Conservation (phyloP, 2,888 invertebrate genomes). For the Boloria selene region DNA sequence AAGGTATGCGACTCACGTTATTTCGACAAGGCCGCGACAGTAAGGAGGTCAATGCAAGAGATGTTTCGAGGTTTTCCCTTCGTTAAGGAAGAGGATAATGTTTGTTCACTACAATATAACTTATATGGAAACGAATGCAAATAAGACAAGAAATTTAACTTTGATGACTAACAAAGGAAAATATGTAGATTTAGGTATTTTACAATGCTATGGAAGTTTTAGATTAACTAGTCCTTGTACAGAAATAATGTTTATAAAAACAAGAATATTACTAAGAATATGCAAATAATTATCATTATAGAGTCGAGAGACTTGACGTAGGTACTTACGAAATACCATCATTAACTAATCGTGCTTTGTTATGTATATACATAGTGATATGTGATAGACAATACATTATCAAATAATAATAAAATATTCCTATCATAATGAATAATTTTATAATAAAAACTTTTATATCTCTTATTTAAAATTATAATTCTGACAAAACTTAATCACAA, state of each 20-base stretch:
- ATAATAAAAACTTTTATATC: background rate
- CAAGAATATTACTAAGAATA: too few species aligned
- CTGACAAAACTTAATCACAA: conserved; percentile 9
- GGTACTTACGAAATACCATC: too few species aligned
- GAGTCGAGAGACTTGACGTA: too few species aligned
- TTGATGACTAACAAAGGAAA: background rate
- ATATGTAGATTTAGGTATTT: background rate
- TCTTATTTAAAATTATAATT: background rate
- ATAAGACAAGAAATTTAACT: conserved; percentile 4
- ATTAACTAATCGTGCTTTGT: too few species aligned
- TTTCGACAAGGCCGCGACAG: conserved; percentile 39
- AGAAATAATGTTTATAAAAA: too few species aligned
- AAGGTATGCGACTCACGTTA: conserved; percentile 34
- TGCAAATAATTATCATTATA: too few species aligned
- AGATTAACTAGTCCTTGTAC: too few species aligned
- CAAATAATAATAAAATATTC: too few species aligned
- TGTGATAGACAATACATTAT: too few species aligned
- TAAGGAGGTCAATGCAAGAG: conserved; percentile 66
- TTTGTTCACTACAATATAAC: conserved; percentile 9
- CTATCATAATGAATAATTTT: background rate
- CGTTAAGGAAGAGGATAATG: conserved; percentile 43
- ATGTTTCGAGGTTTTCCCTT: conserved; percentile 63
- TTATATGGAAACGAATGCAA: conserved; percentile 8
- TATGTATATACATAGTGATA: too few species aligned
- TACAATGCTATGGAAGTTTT: too few species aligned